Evolutionary conservation across 2,888 invertebrate species (phyloP).

Genomic region (Plusia festucae): DNA sequence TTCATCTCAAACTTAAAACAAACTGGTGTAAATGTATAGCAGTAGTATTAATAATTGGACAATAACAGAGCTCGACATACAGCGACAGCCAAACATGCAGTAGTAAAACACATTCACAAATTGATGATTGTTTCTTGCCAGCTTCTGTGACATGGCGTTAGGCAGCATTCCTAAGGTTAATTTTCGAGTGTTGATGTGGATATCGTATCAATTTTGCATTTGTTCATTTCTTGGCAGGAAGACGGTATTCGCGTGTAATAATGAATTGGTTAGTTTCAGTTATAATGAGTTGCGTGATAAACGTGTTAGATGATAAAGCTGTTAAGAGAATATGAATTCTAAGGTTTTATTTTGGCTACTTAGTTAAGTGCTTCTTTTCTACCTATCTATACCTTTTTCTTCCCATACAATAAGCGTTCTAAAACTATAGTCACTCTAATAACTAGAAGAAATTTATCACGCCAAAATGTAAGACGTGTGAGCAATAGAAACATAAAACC

Average conservation of each 20-base stretch:
- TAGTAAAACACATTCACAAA: slow-evolving; percentile 83
- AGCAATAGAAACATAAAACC: slow-evolving; percentile 68
- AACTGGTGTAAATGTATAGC: slow-evolving; percentile 62
- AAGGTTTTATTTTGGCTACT: slow-evolving; percentile 39
- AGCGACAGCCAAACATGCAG: slow-evolving; percentile 75
- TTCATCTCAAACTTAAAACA: slow-evolving; percentile 48
- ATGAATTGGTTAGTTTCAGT: slow-evolving; percentile 63
- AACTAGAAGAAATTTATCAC: slow-evolving; percentile 70
- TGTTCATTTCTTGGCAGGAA: slow-evolving; percentile 84
- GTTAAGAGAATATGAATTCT: slow-evolving; percentile 56
- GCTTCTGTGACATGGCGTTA: slow-evolving; percentile 82
- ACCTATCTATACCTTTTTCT: slow-evolving; percentile 43
- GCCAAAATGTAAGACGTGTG: slow-evolving; percentile 87
- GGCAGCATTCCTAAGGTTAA: slow-evolving; percentile 85
- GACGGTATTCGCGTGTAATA: slow-evolving; percentile 85
- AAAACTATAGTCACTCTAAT: slow-evolving; percentile 49
- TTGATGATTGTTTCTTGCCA: slow-evolving; percentile 75
- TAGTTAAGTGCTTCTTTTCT: slow-evolving; percentile 49
- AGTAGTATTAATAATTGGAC: slow-evolving; percentile 63
- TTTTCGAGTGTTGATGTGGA: slow-evolving; percentile 73
- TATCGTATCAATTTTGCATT: slow-evolving; percentile 67
- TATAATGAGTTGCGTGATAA: slow-evolving; percentile 61
- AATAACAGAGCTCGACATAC: slow-evolving; percentile 71
- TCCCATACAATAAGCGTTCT: slow-evolving; percentile 46
- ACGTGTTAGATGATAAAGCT: slow-evolving; percentile 66